Base-by-base conservation (phyloP, 2,888 invertebrate species). In the Lymantria dispar region DNA sequence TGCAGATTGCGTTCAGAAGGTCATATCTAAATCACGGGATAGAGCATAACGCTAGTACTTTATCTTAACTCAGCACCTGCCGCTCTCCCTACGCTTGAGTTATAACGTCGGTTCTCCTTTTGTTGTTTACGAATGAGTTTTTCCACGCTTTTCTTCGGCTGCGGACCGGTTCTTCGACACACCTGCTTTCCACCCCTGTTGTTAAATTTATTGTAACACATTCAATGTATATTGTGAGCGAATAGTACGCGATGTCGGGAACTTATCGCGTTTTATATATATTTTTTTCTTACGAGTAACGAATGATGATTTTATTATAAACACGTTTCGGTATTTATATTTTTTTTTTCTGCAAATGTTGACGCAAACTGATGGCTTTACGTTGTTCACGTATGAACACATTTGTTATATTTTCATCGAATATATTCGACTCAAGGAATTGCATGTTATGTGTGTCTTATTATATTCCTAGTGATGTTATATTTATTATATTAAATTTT, bases 251-350 rank as follows among this genome's bases (percentile, higher is more conserved):
- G 61, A 58, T 78, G 77, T 82, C 75, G 80, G 70, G 76, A 85
- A 87, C 82, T 87, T 88, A 87, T 85, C 85, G 81, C 70, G 78
- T 74, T 80, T 42, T 86, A 83, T 64, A 52, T 58, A 50, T 22
- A 22, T 22, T 66, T 49, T 59, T 50, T 57, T 58, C 56, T 50
- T 56, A 68, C 66, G 72, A 22, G 5, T 22, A 67, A 58, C 68
- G 76, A 74, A 78, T 83, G 87, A 87, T 87, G 85, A 86, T 89
- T 87, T 87, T 90, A 88, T 89, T 87, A 87, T 85, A 82, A 84
- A 81, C 82, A 82, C 85, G 84, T 82, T 84, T 78, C 72, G 74
- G 73, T 79, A 72, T 74, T 78, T 53, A 76, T 76, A 82, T 86
- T 3, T 22, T 22, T 22, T 22, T 22, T 22, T 22, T 22, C 85